Conservation (phyloP, 2,888 invertebrate genomes). For the Luperina nickerlii region DNA sequence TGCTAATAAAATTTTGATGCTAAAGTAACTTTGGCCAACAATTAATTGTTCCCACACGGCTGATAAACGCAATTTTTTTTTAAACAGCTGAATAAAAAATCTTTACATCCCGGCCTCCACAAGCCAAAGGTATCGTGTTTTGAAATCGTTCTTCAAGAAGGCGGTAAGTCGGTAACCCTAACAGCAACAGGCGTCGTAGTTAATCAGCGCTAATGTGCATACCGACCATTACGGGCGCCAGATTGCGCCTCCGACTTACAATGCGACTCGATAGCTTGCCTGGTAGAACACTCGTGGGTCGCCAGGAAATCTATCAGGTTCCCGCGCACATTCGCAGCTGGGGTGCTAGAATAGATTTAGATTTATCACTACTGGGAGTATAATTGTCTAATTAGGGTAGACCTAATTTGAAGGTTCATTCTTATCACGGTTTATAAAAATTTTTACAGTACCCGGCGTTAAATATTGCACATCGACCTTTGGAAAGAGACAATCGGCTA, state of each 20-base stretch:
- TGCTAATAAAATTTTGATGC: background rate
- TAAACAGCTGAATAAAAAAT: background rate
- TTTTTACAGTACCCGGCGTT: too few relatives aligned
- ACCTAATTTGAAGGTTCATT: background rate
- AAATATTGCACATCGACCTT: too few relatives aligned
- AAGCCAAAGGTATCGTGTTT: background rate
- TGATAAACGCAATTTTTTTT: background rate
- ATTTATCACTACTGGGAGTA: background rate
- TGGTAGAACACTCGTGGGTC: conserved; percentile 19
- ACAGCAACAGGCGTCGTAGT: conserved; percentile 51
- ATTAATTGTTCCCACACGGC: background rate
- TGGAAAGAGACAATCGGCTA: too few relatives aligned
- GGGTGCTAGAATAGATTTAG: background rate
- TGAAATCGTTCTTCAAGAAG: conserved; percentile 9
- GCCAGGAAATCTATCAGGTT: conserved; percentile 31
- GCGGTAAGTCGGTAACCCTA: conserved; percentile 48
- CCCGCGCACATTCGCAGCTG: background rate
- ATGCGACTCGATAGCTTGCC: conserved; percentile 46
- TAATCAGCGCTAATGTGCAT: conserved; percentile 73
- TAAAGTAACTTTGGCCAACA: background rate
- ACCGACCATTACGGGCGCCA: conserved; percentile 68
- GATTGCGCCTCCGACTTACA: conserved; percentile 64
- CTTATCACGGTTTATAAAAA: too few relatives aligned
- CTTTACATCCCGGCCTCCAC: background rate
- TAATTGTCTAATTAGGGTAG: background rate